Base-by-base conservation (phyloP, 2,113 vertebrate species). In the Thinocorus orbignyianus region DNA sequence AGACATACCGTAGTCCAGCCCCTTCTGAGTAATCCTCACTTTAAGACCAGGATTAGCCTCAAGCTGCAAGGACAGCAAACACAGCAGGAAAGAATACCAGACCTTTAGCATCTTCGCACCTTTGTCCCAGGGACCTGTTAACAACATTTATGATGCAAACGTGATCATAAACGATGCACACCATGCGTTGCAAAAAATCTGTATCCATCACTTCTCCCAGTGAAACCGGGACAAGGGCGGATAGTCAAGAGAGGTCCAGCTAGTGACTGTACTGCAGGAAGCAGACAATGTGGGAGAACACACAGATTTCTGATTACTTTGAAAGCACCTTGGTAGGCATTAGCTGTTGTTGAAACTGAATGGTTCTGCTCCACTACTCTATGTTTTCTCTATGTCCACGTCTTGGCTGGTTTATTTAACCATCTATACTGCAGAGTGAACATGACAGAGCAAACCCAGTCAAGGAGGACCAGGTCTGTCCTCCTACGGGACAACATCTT, bases 41-140 rank as follows among this genome's bases (percentile, higher is more conserved):
- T 96, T 95, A 74, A 96, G 70, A 61, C 91, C 91, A 87, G 94
- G 92, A 88, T 97, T 94, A 90, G 86, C 93, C 52, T 96, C 83
- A 80, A 97, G 70, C 28, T 0, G 33, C 57, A 86, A 72, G n/a
- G 64, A 48, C 58, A 60, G 60, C 68, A 91, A 87, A 92, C 85
- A 97, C 44, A 97, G 95, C 66, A 97, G 60, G 81, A 97, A 91
- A 77, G 86, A 91, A 77, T 69, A 90, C 95, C 96, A 96, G 14
- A 90, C 52, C 51, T 92, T 82, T 46, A 64, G 87, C 88, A 81
- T 87, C 68, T 58, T 94, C 79, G 69, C 73, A 73, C 2, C 74
- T 61, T 95, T 78, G 65, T 39, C 64, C 84, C 55, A 17, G 68
- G 54, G 66, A 90, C 82, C 92, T 96, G 95, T 73, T 76, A 96